phyloP scores from a whole-genome alignment of 2,797 vertebrate genomes.

The Dendrocincla fuliginosa region DNA sequence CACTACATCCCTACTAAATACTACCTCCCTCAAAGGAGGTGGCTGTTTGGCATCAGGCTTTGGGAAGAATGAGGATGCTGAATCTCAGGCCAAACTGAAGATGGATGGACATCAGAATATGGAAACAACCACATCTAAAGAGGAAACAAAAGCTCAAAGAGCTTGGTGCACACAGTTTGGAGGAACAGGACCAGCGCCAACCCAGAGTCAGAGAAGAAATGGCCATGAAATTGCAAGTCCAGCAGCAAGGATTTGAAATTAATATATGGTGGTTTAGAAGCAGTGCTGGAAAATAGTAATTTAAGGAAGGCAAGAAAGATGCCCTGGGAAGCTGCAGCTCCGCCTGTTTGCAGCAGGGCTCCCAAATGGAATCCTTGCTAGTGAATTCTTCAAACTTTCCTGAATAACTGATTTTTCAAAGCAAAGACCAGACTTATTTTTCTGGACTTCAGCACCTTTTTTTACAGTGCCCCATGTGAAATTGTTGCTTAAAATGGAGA shows the following conservation, averaged over 20 bases:
- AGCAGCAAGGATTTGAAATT: background rate
- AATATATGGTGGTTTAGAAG: background rate
- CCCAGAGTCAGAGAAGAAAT: background rate
- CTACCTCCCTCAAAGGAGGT: background rate
- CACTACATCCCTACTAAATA: background rate
- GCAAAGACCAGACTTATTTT: background rate
- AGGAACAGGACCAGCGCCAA: background rate
- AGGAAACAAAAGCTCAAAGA: background rate
- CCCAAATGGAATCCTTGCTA: background rate
- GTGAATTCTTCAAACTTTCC: background rate
- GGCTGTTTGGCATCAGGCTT: background rate
- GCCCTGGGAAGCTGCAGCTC: background rate
- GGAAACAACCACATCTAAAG: background rate
- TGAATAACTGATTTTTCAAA: background rate
- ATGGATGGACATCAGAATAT: background rate
- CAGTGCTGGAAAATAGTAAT: background rate
- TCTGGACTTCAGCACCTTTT: background rate
- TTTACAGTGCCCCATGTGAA: background rate
- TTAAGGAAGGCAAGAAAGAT: background rate
- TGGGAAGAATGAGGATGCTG: background rate
- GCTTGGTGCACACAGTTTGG: background rate
- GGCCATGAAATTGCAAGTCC: background rate
- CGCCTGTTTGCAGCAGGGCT: accelerated
- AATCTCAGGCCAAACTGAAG: background rate
- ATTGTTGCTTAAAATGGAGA: background rate